Evolutionary conservation across 2,797 vertebrate genomes (phyloP), one percentile per base, ranked within the genome.

Genomic region (Diplodus sargus): DNA sequence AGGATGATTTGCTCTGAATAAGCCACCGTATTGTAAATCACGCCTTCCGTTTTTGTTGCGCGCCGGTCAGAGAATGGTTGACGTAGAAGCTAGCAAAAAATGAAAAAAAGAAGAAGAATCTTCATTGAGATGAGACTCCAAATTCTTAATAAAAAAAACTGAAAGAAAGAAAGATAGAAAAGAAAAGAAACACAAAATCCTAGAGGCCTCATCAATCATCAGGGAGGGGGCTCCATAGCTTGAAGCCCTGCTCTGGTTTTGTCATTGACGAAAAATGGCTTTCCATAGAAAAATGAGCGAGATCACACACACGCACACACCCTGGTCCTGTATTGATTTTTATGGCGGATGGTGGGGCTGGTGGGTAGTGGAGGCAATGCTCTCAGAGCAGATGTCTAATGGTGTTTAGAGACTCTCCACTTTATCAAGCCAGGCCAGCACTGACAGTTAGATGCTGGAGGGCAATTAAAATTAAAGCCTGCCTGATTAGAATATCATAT

Each of bases 401-500:
- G 95, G 93, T 94, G 96, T 95, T 97, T 96, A 96, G 97, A 96
- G 96, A 95, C 93, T 93, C 94, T 92, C 95, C 93, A 92, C 96
- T 97, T 97, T 95, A 96, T 97, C 97, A 97, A 95, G 94, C 95
- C 91, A 88, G 96, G 96, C 96, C 96, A 82, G 94, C 94, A 94
- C 96, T 98, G 97, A 98, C 97, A 98, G 97, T 95, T 97, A 94
- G 95, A 96, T 97, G 96, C 97, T 98, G 96, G 96, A 97, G 97
- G 97, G 97, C 96, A 76, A 91, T 97, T 96, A 96, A 97, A 97
- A 97, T 97, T 96, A 97, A 97, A 97, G 95, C 92, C 93, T 96
- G 97, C 96, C 96, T 97, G 97, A 97, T 98, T 97, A 95, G 97
- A 97, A 97, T 98, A 97, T 98, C 96, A 96, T 97, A 97, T 97